A percentile compares a stretch with the other conserved stretches of the same genome.
Evolutionary conservation across 2,113 vertebrate species (phyloP).

Genomic region (Poecile atricapillus): DNA sequence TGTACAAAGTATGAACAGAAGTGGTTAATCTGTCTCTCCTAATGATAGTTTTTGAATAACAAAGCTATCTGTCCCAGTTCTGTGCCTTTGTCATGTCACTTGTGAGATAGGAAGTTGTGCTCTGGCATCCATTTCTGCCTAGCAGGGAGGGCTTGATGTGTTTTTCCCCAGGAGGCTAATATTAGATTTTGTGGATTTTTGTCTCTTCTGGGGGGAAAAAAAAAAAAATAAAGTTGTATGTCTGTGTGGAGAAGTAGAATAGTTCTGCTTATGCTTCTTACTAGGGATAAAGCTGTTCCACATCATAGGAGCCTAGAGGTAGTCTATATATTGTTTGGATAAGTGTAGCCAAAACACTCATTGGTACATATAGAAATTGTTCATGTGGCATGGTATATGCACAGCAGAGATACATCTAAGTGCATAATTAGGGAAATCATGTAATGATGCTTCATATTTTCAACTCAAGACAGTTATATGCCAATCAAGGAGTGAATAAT

Average conservation of each 20-base stretch:
- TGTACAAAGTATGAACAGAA: not conserved
- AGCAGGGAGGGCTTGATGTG: not conserved
- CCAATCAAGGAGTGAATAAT: conserved; percentile 23
- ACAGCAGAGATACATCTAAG: not conserved
- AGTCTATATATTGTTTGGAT: not conserved
- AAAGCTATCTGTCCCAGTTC: not conserved
- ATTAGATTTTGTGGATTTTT: not conserved
- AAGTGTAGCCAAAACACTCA: not conserved
- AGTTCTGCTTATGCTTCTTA: not conserved
- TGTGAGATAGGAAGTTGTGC: not conserved
- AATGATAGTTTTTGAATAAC: not conserved
- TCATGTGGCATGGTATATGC: not conserved
- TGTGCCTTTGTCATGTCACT: not conserved
- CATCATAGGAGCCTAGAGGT: not conserved
- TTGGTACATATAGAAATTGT: not conserved
- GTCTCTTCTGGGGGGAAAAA: not conserved
- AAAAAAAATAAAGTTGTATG: not conserved
- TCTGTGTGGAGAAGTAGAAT: not conserved
- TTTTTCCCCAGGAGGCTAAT: not conserved
- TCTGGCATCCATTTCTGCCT: not conserved
- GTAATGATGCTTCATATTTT: not conserved
- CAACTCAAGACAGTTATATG: not conserved
- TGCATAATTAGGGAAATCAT: not conserved
- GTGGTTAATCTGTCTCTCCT: not conserved
- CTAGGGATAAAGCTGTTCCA: not conserved